Evolutionary conservation across 2,113 vertebrate genomes (phyloP).

Genomic region (Vulpes vulpes): DNA sequence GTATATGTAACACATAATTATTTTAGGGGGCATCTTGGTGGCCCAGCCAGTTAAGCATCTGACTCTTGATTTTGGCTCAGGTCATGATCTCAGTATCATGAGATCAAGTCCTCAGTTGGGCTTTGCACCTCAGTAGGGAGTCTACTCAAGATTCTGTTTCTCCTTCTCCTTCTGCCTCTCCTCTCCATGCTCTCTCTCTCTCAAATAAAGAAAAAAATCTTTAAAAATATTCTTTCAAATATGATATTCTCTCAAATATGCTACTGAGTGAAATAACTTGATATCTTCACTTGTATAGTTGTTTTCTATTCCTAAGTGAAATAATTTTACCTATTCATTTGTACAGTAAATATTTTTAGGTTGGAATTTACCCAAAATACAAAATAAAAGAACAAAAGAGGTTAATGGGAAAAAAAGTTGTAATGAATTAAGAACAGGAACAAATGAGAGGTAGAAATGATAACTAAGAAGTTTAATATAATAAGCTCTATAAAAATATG

Average conservation of each 20-base stretch:
- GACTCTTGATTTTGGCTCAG: neutral
- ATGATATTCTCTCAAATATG: neutral
- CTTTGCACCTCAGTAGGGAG: neutral
- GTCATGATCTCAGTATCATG: neutral
- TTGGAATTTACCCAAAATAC: neutral
- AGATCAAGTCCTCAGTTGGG: neutral
- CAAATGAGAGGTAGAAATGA: neutral
- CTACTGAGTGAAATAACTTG: neutral
- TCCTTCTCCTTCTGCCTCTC: neutral
- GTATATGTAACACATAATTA: neutral
- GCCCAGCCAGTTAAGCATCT: neutral
- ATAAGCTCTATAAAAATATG: neutral
- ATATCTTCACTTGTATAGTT: neutral
- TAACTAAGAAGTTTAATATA: neutral
- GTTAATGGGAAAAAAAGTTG: neutral
- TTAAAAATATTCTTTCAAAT: neutral
- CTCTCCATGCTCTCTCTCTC: neutral
- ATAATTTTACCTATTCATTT: neutral
- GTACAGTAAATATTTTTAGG: neutral
- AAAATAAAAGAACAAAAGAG: neutral
- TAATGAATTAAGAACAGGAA: neutral
- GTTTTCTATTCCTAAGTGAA: neutral
- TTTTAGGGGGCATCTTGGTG: neutral
- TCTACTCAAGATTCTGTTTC: neutral
- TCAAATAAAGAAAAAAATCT: neutral